Conservation (phyloP, 2,888 invertebrate species). For the Thera obeliscata region DNA sequence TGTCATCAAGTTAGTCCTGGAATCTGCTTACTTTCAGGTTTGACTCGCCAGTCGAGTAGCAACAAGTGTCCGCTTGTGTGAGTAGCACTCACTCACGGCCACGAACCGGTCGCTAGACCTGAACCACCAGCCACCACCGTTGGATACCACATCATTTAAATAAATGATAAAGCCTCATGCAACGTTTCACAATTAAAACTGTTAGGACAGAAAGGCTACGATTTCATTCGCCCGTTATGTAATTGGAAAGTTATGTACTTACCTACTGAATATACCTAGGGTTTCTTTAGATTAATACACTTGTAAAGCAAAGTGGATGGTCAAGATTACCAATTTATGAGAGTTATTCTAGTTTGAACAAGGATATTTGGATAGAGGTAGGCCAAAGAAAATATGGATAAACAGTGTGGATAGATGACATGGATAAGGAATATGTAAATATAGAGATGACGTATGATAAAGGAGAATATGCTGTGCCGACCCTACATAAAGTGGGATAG, state of each 20-base stretch:
- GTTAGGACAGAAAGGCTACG: constrained; percentile 59
- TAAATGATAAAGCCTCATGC: constrained; percentile 71
- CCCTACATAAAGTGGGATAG: too few species aligned
- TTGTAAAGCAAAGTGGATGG: too few species aligned
- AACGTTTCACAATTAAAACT: constrained; percentile 75
- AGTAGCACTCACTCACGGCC: constrained; percentile 50
- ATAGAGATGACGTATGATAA: too few species aligned
- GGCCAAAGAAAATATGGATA: too few species aligned
- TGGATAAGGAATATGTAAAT: too few species aligned
- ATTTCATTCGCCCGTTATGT: constrained; percentile 67
- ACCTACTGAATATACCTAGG: neutral
- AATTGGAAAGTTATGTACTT: constrained; percentile 56
- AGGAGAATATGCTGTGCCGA: too few species aligned
- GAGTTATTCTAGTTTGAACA: too few species aligned
- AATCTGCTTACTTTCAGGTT: constrained; percentile 47
- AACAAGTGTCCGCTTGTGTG: constrained; percentile 50
- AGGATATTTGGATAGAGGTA: too few species aligned
- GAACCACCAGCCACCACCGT: constrained; percentile 71
- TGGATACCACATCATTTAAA: constrained; percentile 73
- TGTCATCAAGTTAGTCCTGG: constrained; percentile 11
- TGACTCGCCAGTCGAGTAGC: constrained; percentile 44
- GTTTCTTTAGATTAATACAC: too few species aligned
- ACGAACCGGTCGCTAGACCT: constrained; percentile 72
- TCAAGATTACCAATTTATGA: too few species aligned
- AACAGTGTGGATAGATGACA: too few species aligned